Evolutionary conservation across 2,888 invertebrate genomes (phyloP).

Genomic region (Melanostoma mellinum): DNA sequence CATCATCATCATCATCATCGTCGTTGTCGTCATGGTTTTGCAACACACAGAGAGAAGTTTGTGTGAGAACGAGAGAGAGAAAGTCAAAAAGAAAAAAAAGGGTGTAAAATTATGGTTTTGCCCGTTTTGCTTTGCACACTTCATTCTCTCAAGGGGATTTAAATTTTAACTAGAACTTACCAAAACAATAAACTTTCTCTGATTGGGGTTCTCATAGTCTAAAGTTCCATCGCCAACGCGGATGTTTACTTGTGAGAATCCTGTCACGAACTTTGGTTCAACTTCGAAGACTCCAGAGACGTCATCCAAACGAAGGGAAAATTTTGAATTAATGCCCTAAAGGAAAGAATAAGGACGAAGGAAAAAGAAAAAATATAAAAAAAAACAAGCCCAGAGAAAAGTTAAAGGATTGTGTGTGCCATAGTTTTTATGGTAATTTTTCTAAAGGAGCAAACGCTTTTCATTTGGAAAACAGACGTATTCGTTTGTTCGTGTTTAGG

Average conservation of each 20-base stretch:
- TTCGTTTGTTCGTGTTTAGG: conserved; percentile 46
- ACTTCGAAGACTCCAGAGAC: conserved; percentile 92
- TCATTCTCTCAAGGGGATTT: conserved; percentile 16
- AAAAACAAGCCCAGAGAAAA: conserved; percentile 25
- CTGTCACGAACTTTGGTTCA: conserved; percentile 90
- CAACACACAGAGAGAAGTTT: background rate
- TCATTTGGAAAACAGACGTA: conserved; percentile 67
- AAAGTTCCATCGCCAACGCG: conserved; percentile 90
- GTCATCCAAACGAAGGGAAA: conserved; percentile 90
- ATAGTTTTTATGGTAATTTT: conserved; percentile 58
- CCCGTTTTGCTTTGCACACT: conserved; percentile 26
- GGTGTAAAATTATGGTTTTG: conserved; percentile 51
- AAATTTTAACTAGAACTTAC: conserved; percentile 81
- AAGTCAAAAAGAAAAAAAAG: conserved; percentile 19
- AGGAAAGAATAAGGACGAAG: conserved; percentile 71
- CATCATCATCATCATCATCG: too few species aligned
- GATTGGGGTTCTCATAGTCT: conserved; percentile 95
- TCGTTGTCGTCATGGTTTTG: background rate
- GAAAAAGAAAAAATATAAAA: conserved; percentile 57
- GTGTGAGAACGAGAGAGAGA: background rate
- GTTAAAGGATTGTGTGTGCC: conserved; percentile 32
- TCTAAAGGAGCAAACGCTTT: conserved; percentile 34
- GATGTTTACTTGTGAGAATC: conserved; percentile 91
- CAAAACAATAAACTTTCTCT: conserved; percentile 93
- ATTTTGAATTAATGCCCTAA: conserved; percentile 92